Percentiles rank a stretch among this genome's conserved stretches.
Evolutionary conservation across 2,797 vertebrate species (phyloP).

Genomic region (Simalia tracyae): DNA sequence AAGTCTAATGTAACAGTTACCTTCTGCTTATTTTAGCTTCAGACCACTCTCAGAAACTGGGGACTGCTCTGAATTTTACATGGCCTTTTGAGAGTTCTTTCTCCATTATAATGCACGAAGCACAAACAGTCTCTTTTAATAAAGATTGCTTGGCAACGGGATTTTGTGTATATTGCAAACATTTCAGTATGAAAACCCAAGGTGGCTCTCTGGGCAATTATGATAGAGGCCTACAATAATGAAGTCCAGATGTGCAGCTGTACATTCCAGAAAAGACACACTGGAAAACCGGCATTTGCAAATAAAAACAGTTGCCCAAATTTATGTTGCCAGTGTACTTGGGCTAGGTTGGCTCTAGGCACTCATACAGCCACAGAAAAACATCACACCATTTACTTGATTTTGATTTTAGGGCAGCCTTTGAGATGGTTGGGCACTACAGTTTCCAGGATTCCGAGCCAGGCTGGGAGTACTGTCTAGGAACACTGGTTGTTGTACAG

Average conservation of each 20-base stretch:
- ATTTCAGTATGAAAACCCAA: constrained; percentile 70
- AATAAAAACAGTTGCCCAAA: background rate
- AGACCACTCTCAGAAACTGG: constrained; percentile 8
- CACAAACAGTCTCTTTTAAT: constrained; percentile 66
- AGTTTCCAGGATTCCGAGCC: background rate
- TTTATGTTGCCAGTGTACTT: background rate
- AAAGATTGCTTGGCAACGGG: constrained; percentile 70
- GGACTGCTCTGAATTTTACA: constrained; percentile 30
- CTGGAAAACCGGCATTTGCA: constrained; percentile 49
- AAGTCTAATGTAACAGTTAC: background rate
- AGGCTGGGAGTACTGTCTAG: background rate
- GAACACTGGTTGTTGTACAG: background rate
- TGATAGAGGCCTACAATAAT: constrained; percentile 61
- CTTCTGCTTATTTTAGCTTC: background rate
- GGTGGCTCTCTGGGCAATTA: constrained; percentile 67
- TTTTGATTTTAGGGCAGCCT: background rate
- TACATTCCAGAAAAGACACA: constrained; percentile 68
- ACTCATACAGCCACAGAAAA: background rate
- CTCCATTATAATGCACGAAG: constrained; percentile 33
- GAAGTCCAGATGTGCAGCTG: constrained; percentile 71
- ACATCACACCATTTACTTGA: background rate
- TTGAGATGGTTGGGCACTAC: background rate
- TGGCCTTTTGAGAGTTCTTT: constrained; percentile 51
- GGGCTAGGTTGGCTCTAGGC: background rate
- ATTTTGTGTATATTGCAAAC: constrained; percentile 69